Evolutionary conservation across 2,888 invertebrate genomes (phyloP).

Genomic region (Microchrysa polita): DNA sequence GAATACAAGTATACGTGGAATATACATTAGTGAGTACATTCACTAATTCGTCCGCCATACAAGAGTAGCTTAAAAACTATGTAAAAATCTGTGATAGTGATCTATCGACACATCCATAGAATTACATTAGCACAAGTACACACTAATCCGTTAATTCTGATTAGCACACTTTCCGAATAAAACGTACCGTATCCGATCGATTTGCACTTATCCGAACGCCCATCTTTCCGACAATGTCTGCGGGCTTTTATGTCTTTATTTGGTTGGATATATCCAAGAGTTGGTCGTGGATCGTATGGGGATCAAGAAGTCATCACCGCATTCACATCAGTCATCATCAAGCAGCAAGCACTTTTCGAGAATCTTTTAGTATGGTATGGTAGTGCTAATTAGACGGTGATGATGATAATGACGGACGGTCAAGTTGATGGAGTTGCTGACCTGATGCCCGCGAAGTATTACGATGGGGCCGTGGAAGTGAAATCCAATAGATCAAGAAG

Average conservation of each 20-base stretch:
- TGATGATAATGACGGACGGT: slow-evolving; percentile 9
- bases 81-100: not conserved
- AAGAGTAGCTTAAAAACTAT: not conserved
- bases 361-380: too few relatives aligned
- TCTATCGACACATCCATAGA: not conserved
- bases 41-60: not conserved
- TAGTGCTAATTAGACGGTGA: not conserved
- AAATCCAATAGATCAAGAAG: slow-evolving; percentile 1
- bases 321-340: not conserved
- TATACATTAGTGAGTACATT: too few relatives aligned
- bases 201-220: slow-evolving; percentile 38
- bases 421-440: not conserved
- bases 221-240: slow-evolving; percentile 21
- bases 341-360: not conserved
- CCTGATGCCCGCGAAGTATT: slow-evolving; percentile 7
- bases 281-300: too few relatives aligned
- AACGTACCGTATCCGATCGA: slow-evolving; percentile 37
- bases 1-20: not conserved
- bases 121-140: slow-evolving; percentile 25
- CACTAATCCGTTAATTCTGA: slow-evolving; percentile 33
- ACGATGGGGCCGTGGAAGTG: slow-evolving; percentile 11
- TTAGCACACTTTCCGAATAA: slow-evolving; percentile 34
- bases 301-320: not conserved
- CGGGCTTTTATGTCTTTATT: slow-evolving; percentile 17
- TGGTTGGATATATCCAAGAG: not conserved